Conservation (phyloP, 2,113 vertebrate species). For the Xyrauchen texanus region DNA sequence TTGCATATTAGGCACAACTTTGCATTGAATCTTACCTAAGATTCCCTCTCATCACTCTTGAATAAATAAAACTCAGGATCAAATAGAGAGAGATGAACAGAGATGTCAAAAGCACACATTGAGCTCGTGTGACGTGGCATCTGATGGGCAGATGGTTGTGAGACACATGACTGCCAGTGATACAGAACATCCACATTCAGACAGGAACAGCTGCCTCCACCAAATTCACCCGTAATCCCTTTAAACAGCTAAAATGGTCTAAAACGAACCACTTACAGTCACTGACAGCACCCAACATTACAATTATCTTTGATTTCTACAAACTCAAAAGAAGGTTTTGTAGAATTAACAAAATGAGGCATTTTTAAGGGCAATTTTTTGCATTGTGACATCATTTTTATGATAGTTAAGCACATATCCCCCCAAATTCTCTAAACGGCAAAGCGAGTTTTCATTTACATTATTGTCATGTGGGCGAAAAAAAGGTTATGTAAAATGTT, state of each 20-base stretch:
- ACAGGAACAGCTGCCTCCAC: slow-evolving; percentile 39
- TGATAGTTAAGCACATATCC: too few relatives aligned
- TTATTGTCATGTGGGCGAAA: too few relatives aligned
- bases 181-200: slow-evolving; percentile 33
- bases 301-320: neutral
- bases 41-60: neutral
- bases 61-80: slow-evolving; percentile 25
- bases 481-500: too few relatives aligned
- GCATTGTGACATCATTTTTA: too few relatives aligned
- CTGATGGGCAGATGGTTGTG: slow-evolving; percentile 64
- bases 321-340: neutral
- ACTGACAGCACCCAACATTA: neutral
- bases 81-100: slow-evolving; percentile 53
- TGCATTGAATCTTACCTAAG: too few relatives aligned
- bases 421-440: too few relatives aligned
- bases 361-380: too few relatives aligned
- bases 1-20: too few relatives aligned
- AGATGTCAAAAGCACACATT: slow-evolving; percentile 54
- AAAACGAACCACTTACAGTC: neutral
- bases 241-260: slow-evolving; percentile 25
- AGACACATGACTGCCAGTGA: slow-evolving; percentile 47
- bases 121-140: slow-evolving; percentile 57
- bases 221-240: slow-evolving; percentile 28
- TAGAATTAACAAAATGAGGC: neutral
- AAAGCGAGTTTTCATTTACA: too few relatives aligned